These are phyloP conservation scores for Epinotia ramella DNA, from an alignment of 2,888 invertebrate species.

Conservation along the genomic window DNA sequence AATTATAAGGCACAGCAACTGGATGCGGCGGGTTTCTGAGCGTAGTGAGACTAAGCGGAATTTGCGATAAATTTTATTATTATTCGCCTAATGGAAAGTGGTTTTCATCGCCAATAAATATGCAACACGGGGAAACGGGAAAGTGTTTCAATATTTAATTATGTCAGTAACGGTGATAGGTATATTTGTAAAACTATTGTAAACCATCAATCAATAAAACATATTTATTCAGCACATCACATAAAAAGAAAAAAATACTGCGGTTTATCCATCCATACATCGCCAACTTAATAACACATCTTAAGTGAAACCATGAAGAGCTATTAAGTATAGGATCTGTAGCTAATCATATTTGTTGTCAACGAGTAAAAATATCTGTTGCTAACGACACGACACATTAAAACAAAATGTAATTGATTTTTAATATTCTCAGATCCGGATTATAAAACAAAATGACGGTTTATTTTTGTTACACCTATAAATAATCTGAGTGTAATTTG, in stretches of 20 bases:
- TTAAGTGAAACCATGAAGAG: constrained; percentile 14
- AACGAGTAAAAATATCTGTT: not conserved
- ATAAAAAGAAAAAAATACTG: not conserved
- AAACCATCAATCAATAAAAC: constrained; percentile 5
- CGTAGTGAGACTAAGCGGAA: not conserved
- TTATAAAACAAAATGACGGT: constrained; percentile 6
- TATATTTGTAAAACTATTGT: no score
- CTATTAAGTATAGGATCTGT: not conserved
- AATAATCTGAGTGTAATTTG: constrained; percentile 21
- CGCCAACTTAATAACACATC: constrained; percentile 1
- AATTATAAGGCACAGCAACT: constrained; percentile 17
- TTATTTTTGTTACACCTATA: constrained; percentile 17
- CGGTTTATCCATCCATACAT: not conserved
- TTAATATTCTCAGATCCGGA: constrained; percentile 19
- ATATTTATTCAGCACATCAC: not conserved
- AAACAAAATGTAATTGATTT: constrained; percentile 26
- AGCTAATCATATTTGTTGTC: not conserved
- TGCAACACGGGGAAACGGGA: not conserved
- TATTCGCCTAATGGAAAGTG: not conserved
- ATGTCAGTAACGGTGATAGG: no score
- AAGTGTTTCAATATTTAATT: no score
- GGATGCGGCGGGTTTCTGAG: constrained; percentile 12
- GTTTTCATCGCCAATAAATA: not conserved
- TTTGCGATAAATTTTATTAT: not conserved
- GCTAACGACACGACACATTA: not conserved